Percentiles rank a stretch among this genome's conserved stretches.
Evolutionary conservation across 1,140 invertebrate genomes (phyloP).

Genomic region (Orius insidiosus): DNA sequence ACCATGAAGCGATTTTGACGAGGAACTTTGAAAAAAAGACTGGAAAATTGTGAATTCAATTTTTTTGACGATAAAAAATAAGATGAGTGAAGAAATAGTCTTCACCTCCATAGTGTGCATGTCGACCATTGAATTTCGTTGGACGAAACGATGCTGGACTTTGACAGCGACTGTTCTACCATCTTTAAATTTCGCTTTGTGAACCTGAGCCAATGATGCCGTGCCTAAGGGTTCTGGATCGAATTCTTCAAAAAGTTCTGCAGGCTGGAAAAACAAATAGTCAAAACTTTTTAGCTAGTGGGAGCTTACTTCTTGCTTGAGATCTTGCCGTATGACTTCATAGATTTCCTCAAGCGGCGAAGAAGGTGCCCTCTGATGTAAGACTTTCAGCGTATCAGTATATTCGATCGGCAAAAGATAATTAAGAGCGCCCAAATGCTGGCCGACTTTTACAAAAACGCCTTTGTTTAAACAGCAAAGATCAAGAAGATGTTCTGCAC

Average conservation of each 20-base stretch:
- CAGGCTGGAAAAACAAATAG: constrained; percentile 34
- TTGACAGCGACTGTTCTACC: constrained; percentile 72
- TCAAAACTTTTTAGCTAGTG: background rate
- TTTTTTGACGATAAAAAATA: background rate
- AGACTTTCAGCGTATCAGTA: constrained; percentile 75
- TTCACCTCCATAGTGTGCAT: constrained; percentile 84
- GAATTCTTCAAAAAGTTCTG: constrained; percentile 73
- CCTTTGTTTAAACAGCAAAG: constrained; percentile 88
- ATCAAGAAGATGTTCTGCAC: constrained; percentile 69
- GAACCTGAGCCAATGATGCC: constrained; percentile 92
- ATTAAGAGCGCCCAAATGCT: constrained; percentile 90
- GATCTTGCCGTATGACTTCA: constrained; percentile 71
- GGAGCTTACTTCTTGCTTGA: constrained; percentile 55
- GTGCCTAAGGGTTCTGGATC: constrained; percentile 75
- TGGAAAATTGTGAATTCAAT: background rate
- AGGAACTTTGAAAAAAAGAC: constrained; percentile 32
- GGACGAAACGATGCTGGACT: constrained; percentile 22
- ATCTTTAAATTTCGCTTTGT: constrained; percentile 72
- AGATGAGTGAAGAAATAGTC: background rate
- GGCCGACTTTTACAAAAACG: constrained; percentile 93
- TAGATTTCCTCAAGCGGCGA: constrained; percentile 71
- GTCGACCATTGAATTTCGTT: constrained; percentile 28
- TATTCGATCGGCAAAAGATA: constrained; percentile 90
- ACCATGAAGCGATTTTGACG: constrained; percentile 67
- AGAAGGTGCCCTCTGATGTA: constrained; percentile 82